These are phyloP conservation scores for Lithosia quadra DNA, from an alignment of 2,888 invertebrate species.

Conservation along the genomic window DNA sequence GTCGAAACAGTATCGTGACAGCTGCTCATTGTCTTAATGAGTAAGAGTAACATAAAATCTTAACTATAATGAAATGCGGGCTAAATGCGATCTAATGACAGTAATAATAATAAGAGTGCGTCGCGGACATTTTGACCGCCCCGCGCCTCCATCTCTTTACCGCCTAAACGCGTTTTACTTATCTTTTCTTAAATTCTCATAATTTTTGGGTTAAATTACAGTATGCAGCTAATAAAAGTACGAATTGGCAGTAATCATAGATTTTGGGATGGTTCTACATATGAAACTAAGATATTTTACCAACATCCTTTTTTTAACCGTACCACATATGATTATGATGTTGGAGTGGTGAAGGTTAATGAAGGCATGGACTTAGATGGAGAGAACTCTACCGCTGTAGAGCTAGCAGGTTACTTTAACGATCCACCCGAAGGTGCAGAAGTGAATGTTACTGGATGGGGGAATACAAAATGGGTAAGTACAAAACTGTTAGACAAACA, in stretches of 20 bases:
- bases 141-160: no score
- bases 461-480: slow-evolving; percentile 74
- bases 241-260: slow-evolving; percentile 75
- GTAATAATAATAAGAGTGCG: no score
- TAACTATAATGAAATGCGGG: no score
- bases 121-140: no score
- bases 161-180: no score
- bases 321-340: slow-evolving; percentile 74
- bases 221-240: slow-evolving; percentile 60
- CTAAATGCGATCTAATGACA: no score
- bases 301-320: slow-evolving; percentile 75
- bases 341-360: slow-evolving; percentile 70
- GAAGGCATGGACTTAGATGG: slow-evolving; percentile 68
- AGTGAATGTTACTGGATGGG: slow-evolving; percentile 76
- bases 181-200: not conserved
- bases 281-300: slow-evolving; percentile 62
- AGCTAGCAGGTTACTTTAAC: slow-evolving; percentile 49
- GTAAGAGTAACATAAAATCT: no score
- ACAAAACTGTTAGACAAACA: no score
- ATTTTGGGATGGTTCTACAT: slow-evolving; percentile 72
- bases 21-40: slow-evolving; percentile 81
- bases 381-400: slow-evolving; percentile 56
- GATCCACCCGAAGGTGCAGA: slow-evolving; percentile 57
- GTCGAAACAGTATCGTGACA: slow-evolving; percentile 68
- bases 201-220: slow-evolving; percentile 50